These are phyloP conservation scores for Epinephelus awoara DNA, from an alignment of 2,797 vertebrate species.

Conservation along the genomic window DNA sequence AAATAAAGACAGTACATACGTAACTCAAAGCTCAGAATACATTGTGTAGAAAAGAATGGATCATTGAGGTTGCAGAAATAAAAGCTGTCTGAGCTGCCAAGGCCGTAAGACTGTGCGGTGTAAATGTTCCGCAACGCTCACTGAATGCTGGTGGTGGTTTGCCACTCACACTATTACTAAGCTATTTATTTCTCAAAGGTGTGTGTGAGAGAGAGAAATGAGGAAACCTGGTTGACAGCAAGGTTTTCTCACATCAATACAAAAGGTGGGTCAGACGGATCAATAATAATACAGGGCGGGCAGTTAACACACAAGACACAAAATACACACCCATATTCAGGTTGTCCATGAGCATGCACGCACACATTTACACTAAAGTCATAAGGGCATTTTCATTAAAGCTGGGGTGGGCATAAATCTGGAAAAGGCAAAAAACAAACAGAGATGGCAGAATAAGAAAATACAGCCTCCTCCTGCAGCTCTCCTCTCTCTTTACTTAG, in stretches of 20 bases:
- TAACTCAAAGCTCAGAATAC: too few species aligned
- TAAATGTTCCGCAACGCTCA: background rate
- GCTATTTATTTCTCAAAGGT: background rate
- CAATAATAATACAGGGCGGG: slow-evolving; percentile 29
- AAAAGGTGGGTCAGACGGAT: slow-evolving; percentile 21
- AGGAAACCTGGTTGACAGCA: slow-evolving; percentile 16
- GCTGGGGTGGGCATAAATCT: too few species aligned
- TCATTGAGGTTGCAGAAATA: background rate
- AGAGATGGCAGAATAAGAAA: too few species aligned
- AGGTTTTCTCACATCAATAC: slow-evolving; percentile 31
- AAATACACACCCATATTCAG: background rate
- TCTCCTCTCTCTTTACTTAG: too few species aligned
- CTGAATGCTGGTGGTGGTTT: too few species aligned
- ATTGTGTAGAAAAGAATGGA: too few species aligned
- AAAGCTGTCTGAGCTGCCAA: background rate
- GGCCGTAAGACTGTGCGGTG: background rate
- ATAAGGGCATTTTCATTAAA: too few species aligned
- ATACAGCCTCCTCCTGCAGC: too few species aligned
- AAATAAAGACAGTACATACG: too few species aligned
- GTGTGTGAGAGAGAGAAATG: slow-evolving; percentile 3
- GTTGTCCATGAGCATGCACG: too few species aligned
- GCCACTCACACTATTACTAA: background rate
- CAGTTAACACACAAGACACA: background rate
- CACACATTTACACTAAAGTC: too few species aligned
- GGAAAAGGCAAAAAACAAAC: too few species aligned